Conservation (phyloP, 2,888 invertebrate genomes). For the Pterostichus madidus region DNA sequence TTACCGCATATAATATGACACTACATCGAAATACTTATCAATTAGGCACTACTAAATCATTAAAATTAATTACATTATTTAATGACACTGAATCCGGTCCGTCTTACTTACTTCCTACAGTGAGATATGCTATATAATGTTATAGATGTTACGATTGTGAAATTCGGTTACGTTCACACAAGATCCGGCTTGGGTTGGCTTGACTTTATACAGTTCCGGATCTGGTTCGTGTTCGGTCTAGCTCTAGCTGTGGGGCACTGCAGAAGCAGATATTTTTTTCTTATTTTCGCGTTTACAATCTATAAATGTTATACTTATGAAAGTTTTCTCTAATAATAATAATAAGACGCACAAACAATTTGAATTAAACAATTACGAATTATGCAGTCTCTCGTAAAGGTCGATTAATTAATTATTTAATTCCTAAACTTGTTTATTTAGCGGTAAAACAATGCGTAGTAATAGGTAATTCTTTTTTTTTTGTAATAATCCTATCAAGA, state of each 20-base stretch:
- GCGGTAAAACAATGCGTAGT: slow-evolving; percentile 62
- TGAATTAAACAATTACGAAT: slow-evolving; percentile 56
- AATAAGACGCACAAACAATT: slow-evolving; percentile 61
- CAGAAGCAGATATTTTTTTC: slow-evolving; percentile 55
- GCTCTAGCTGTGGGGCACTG: slow-evolving; percentile 62
- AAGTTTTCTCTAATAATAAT: slow-evolving; percentile 53
- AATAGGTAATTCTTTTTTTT: slow-evolving; percentile 50
- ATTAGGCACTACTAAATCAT: slow-evolving; percentile 47
- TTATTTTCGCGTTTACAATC: slow-evolving; percentile 52
- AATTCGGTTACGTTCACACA: slow-evolving; percentile 42
- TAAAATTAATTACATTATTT: slow-evolving; percentile 14
- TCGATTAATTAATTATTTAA: slow-evolving; percentile 60
- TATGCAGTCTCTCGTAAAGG: slow-evolving; percentile 62
- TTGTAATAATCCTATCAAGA: slow-evolving; percentile 71
- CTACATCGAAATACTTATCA: slow-evolving; percentile 35
- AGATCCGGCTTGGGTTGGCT: slow-evolving; percentile 20
- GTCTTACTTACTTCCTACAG: slow-evolving; percentile 50
- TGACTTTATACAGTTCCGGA: slow-evolving; percentile 25
- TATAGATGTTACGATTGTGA: slow-evolving; percentile 25
- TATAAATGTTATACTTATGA: slow-evolving; percentile 60
- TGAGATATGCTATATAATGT: slow-evolving; percentile 49
- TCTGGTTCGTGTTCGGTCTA: slow-evolving; percentile 14
- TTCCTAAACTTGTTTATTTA: slow-evolving; percentile 61
- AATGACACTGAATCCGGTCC: slow-evolving; percentile 30
- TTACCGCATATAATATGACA: slow-evolving; percentile 44